Base-by-base conservation (phyloP, 2,888 invertebrate genomes). In the Thera britannica region DNA sequence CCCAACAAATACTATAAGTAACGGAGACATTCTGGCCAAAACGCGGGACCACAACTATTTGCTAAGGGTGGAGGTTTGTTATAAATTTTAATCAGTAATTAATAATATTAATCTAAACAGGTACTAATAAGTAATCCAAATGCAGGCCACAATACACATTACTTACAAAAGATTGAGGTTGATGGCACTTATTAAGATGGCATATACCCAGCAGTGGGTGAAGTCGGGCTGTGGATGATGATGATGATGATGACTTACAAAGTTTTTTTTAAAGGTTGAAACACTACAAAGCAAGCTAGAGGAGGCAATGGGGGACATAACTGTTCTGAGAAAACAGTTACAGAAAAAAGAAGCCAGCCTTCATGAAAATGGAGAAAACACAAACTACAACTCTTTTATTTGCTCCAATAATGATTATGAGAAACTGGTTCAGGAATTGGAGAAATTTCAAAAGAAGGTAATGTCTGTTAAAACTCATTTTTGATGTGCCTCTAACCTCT, bases 231-330 rank as follows among this genome's bases (percentile, higher is more conserved):
- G 23, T 23, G 23, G 23, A 23, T 23, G 23, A 23, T 23, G 23
- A 23, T 23, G 23, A 23, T 23, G 23, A 23, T 23, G 23, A n/a
- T n/a, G n/a, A n/a, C 23, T 23, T 23, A 23, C 23, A 23, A 9
- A 46, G 8, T 12, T 46, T 9, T 65, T 44, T 79, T 68, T 9
- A n/a, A 46, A 93, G 94, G 95, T 96, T 9, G 97, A 97, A 82
- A 95, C 95, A 9, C 85, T 97, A 61, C 95, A 95, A 76, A 96
- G 96, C 80, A 97, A 96, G 80, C 89, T 97, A 46, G 93, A 94
- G 7, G 96, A 97, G 79, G 94, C 96, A 35, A 94, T 95, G 73
- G 96, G 95, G n/a, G 97, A 97, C 78, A 96, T 96, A 70, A 92
- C 95, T 79, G 95, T 95, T 48, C 80, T 96, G n/a, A 92, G 96